Conservation (phyloP, 2,888 invertebrate species). For the Gastracanthus pulcherrimus region DNA sequence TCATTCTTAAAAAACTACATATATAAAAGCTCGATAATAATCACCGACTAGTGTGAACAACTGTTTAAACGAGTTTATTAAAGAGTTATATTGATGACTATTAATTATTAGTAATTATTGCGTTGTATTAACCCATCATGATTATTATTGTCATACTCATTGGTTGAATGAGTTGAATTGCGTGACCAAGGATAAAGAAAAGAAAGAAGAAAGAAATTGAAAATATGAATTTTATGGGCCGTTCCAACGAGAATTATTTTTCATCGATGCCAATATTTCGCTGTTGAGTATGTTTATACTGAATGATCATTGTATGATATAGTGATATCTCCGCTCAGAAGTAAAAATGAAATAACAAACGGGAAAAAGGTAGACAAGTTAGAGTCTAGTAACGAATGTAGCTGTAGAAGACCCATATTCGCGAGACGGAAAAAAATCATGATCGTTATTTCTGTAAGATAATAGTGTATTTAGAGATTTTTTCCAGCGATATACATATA, state of each 20-base stretch:
- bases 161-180: background rate
- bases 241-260: constrained; percentile 58
- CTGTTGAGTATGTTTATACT: constrained; percentile 51
- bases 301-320: constrained; percentile 55
- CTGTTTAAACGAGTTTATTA: constrained; percentile 39
- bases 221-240: constrained; percentile 46
- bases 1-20: constrained; percentile 11
- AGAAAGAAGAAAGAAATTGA: constrained; percentile 2
- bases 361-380: background rate
- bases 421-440: constrained; percentile 16
- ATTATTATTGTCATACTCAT: constrained; percentile 16
- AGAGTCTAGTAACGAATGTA: constrained; percentile 1
- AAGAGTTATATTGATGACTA: constrained; percentile 38
- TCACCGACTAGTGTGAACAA: constrained; percentile 22
- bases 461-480: constrained; percentile 33
- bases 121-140: constrained; percentile 18
- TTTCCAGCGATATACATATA: constrained; percentile 18
- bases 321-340: constrained; percentile 53
- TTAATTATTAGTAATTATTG: constrained; percentile 33
- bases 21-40: constrained; percentile 14
- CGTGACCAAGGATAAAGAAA: background rate
- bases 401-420: constrained; percentile 20
- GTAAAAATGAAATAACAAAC: background rate
- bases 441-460: constrained; percentile 39
- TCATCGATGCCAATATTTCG: constrained; percentile 56